These are phyloP conservation scores for Pseudopipra pipra DNA, from an alignment of 2,113 vertebrate genomes.

Conservation along the genomic window DNA sequence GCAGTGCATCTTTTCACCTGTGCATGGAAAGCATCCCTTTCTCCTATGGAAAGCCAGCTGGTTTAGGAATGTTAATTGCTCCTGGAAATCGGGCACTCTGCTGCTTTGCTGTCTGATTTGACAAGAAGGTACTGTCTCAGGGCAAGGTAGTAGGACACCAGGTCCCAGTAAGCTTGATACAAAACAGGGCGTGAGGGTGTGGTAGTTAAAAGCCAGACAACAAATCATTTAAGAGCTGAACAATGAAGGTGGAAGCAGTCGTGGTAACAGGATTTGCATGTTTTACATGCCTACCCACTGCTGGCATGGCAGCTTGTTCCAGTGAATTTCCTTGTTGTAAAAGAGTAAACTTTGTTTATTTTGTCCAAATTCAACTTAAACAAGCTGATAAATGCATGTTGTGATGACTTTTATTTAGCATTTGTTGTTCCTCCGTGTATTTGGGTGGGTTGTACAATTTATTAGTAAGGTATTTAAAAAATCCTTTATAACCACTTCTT, in stretches of 20 bases:
- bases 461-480: background rate
- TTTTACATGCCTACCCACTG: background rate
- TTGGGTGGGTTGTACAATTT: background rate
- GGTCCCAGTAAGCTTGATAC: background rate
- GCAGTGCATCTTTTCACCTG: background rate
- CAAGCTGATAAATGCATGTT: background rate
- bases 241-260: background rate
- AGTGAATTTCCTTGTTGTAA: background rate
- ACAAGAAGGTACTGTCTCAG: background rate
- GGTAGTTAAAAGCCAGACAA: background rate
- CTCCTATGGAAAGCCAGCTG: background rate
- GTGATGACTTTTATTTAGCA: background rate
- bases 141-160: background rate
- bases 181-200: background rate
- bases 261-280: background rate
- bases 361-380: background rate
- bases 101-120: background rate
- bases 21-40: background rate
- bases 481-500: background rate
- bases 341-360: background rate
- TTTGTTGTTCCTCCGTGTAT: background rate
- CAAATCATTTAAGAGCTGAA: background rate
- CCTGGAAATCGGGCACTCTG: rapidly evolving
- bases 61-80: background rate
- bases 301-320: background rate